Conservation (phyloP, 1,140 invertebrate genomes). For the Thrips palmi region DNA sequence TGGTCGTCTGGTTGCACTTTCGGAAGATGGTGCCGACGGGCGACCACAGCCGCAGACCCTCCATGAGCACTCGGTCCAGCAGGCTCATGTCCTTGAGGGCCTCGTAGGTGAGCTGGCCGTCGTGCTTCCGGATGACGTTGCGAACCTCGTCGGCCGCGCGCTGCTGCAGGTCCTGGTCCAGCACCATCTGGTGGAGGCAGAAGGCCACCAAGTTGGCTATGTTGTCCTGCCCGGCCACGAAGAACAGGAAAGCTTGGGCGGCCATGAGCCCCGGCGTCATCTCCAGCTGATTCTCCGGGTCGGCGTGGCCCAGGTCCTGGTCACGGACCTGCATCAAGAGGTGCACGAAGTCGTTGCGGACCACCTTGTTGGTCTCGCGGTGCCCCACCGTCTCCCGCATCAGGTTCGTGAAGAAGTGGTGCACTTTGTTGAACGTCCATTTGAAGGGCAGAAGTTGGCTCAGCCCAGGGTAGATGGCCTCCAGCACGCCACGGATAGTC, state of each 20-base stretch:
- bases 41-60: no score
- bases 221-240: no score
- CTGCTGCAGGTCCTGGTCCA: constrained; percentile 12
- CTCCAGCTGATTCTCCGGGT: no score
- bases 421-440: constrained; percentile 28
- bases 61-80: constrained; percentile 7
- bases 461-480: no score
- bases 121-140: neutral
- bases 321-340: constrained; percentile 26
- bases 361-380: constrained; percentile 24
- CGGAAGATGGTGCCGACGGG: no score
- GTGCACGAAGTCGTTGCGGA: constrained; percentile 31
- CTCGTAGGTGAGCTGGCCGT: constrained; percentile 5
- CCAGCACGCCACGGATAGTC: no score
- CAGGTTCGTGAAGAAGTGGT: constrained; percentile 25
- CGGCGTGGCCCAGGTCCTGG: no score
- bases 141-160: constrained; percentile 1
- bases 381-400: constrained; percentile 25
- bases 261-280: no score
- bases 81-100: constrained; percentile 9
- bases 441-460: no score
- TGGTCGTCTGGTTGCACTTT: no score
- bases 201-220: constrained; percentile 14
- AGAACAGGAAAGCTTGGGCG: no score
- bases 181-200: constrained; percentile 27